phyloP scores from a whole-genome alignment of 2,888 invertebrate species.

The Clistopyga incitator region DNA sequence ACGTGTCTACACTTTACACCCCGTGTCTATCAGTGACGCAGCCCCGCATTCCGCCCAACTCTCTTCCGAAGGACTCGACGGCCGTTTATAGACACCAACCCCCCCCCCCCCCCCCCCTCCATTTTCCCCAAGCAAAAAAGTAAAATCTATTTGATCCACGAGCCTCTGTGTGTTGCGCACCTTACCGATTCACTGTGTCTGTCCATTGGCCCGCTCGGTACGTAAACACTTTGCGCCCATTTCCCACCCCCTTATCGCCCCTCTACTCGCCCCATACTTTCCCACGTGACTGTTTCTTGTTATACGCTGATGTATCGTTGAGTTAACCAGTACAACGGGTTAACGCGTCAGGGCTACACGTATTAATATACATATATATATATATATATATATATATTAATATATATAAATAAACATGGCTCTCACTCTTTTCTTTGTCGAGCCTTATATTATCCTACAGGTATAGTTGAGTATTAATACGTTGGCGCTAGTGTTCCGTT shows the following conservation, averaged over 20 bases:
- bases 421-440: background rate
- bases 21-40: constrained; percentile 73
- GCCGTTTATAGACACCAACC: constrained; percentile 11
- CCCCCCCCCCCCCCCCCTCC: background rate
- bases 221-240: background rate
- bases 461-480: background rate
- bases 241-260: background rate
- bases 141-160: constrained; percentile 81
- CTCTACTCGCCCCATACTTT: background rate
- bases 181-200: constrained; percentile 37
- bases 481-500: background rate
- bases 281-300: constrained; percentile 1
- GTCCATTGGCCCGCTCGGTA: background rate
- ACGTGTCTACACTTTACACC: background rate
- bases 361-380: no score
- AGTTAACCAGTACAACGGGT: constrained; percentile 34
- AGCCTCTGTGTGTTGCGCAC: constrained; percentile 68
- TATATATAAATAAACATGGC: background rate
- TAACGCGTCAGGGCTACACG: constrained; percentile 38
- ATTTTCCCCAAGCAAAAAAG: constrained; percentile 68
- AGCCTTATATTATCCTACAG: background rate
- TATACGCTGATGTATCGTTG: constrained; percentile 12
- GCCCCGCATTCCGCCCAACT: constrained; percentile 71
- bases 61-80: constrained; percentile 68
- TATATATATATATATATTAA: no score